Evolutionary conservation across 35 echinoderm and acorn worm genomes (phyloP), one percentile per base, ranked within the genome.

Genomic region (Chiridota heheva): DNA sequence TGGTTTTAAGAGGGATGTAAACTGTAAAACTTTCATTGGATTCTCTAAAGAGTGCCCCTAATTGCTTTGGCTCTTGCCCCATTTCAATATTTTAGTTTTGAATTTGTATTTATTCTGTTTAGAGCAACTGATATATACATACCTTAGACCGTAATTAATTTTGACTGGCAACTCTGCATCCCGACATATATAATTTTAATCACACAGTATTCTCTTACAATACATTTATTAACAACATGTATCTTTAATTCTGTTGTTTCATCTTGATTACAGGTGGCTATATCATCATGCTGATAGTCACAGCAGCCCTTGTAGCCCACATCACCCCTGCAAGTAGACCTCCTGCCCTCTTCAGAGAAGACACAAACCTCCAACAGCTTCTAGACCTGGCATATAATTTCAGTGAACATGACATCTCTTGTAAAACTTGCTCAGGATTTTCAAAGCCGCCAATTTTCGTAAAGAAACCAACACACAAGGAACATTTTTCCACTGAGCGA

Each of bases 311-410:
- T 1, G 87, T 96, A 1, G 29, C 75, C 24, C 92, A 87, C 17
- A 76, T 96, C 37, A 20, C 90, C 26, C 92, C 92, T 7, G 88
- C 92, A 16, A 86, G 66, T 36, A 66, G 83, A 12, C 92, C 92
- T 26, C 92, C 92, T 30, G 88, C 87, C 20, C 66, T 96, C 8
- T 88, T 83, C 82, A 64, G 53, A 69, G 47, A 82, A 32, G 62
- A 96, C 42, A 96, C 83, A 5, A 91, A 96, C 71, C 47, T 96
- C 3, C 88, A 96, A 31, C 69, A 79, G 25, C 84, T 91, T 15
- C 47, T 96, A 7, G 87, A 91, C 63, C 40, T 96, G 5, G 88
- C 88, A 16, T 91, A 87, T 56, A 91, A 96, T 80, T 89, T 90
- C 58, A 90, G 87, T 32, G 84, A 83, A 37, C 49, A 76, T 33